Evolutionary conservation across 2,888 invertebrate species (phyloP).

Genomic region (Anagyrus pseudococci): DNA sequence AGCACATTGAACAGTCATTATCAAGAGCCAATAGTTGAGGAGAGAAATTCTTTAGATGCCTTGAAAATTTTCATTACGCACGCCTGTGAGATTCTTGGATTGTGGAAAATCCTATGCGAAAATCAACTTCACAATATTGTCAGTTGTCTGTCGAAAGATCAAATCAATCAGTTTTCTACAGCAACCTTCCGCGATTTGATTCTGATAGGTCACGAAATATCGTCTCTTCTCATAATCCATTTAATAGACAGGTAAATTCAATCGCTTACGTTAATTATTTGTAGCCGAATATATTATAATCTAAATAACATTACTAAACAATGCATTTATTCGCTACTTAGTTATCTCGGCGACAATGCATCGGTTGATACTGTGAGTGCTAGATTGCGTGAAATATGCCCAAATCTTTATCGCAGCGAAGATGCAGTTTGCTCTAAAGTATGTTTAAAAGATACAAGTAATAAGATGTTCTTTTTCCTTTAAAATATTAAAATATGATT

Average conservation of each 20-base stretch:
- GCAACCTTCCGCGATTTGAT: constrained; percentile 76
- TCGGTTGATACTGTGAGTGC: constrained; percentile 91
- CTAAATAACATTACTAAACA: background rate
- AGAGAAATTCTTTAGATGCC: constrained; percentile 79
- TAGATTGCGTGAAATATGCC: constrained; percentile 88
- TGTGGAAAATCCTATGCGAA: constrained; percentile 92
- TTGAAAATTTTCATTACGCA: constrained; percentile 77
- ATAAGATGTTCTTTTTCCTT: background rate
- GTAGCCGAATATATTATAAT: constrained; percentile 1
- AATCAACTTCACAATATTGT: constrained; percentile 88
- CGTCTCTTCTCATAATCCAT: constrained; percentile 78
- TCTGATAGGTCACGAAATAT: constrained; percentile 78
- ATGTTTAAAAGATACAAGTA: constrained; percentile 42
- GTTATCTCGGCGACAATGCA: constrained; percentile 94
- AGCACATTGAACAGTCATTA: constrained; percentile 48
- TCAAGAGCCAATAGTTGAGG: constrained; percentile 65
- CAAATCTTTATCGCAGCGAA: constrained; percentile 90
- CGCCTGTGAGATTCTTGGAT: constrained; percentile 86
- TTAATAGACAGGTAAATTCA: constrained; percentile 78
- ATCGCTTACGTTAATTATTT: too few relatives aligned
- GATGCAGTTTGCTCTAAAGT: constrained; percentile 97
- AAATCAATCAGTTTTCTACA: constrained; percentile 66
- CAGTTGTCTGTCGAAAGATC: constrained; percentile 71
- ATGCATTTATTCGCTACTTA: constrained; percentile 41
- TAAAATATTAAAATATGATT: constrained; percentile 10